Evolutionary conservation across 2,888 invertebrate genomes (phyloP), one percentile per base, ranked within the genome.

Genomic region (Synergus itoensis): DNA sequence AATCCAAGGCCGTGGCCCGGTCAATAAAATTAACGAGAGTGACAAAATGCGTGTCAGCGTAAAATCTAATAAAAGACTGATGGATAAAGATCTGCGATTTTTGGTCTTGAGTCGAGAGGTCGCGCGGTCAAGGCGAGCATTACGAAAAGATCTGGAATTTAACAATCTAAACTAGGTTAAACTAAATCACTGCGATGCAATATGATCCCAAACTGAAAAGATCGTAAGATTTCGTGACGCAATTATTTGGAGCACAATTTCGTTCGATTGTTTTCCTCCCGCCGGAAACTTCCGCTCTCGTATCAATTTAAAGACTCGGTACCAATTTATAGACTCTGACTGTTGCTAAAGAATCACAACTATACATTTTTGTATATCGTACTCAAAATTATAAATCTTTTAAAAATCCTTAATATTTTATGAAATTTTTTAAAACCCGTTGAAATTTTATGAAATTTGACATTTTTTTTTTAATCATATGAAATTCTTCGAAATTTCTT

Each of bases 51-150:
- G 21, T 53, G 64, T 67, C 48, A 28, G 57, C 60, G 28, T 43
- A 67, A 67, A 67, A 14, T 41, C 43, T 9, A 48, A 69, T 69
- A 45, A 69, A 48, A 69, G 12, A 14, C 4, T 40, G 28, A 28
- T 28, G 36, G 80, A 80, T 78, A 69, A 67, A 63, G 43, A 78
- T 79, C 79, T 57, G 69, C 41, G 67, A 43, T 77, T 81, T 79
- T 81, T 21, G 75, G 75, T 69, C 45, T 21, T 75, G 62, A 43
- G 48, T 4, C 36, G 77, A 79, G 81, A 78, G 80, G 78, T 79
- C 76, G 78, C 14, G 65, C 78, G 84, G 84, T 83, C 84, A 84
- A 84, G 83, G 84, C 78, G 76, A 82, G 36, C 69, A 77, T 80
- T 82, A 79, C 79, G 79, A 79, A 80, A 80, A 80, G 76, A 81